phyloP scores from a whole-genome alignment of 2,113 vertebrate species.

The Nibea albiflora region DNA sequence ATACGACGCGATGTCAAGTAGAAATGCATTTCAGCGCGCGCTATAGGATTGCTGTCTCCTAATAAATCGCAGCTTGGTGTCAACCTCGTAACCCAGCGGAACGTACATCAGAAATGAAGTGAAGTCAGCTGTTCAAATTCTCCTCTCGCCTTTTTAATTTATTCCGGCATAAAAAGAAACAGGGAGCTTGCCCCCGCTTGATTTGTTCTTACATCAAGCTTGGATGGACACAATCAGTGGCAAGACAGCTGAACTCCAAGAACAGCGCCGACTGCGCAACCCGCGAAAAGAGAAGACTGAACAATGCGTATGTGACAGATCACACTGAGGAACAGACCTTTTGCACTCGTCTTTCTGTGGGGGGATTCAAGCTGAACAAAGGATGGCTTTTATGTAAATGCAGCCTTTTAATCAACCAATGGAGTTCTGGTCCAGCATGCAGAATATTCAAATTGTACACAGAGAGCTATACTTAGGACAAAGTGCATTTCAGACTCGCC shows the following conservation, averaged over 20 bases:
- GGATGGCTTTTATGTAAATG: slow-evolving; percentile 25
- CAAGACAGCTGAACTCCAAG: slow-evolving; percentile 65
- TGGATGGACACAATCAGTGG: slow-evolving; percentile 70
- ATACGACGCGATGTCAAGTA: slow-evolving; percentile 17
- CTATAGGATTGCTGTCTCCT: slow-evolving; percentile 16
- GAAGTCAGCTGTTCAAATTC: slow-evolving; percentile 2
- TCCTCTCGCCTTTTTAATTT: slow-evolving; percentile 53
- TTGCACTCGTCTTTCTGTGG: slow-evolving; percentile 22
- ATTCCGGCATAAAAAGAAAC: slow-evolving; percentile 57
- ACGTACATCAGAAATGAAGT: slow-evolving; percentile 1
- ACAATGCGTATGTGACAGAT: slow-evolving; percentile 51
- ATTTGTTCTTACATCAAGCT: slow-evolving; percentile 74
- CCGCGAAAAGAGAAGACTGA: slow-evolving; percentile 11
- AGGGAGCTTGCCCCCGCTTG: slow-evolving; percentile 37
- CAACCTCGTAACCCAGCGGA: slow-evolving; percentile 21
- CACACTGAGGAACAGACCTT: slow-evolving; percentile 9
- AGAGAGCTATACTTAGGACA: no score
- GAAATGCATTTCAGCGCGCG: slow-evolving; percentile 18
- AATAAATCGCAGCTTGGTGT: slow-evolving; percentile 38
- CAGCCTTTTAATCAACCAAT: slow-evolving; percentile 13
- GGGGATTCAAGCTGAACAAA: slow-evolving; percentile 9
- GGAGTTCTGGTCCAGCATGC: neutral
- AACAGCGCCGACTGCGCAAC: slow-evolving; percentile 28
- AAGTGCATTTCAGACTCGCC: neutral
- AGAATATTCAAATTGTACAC: slow-evolving; percentile 8